Base-by-base conservation (phyloP, 2,888 invertebrate species). In the Cloeon dipterum region DNA sequence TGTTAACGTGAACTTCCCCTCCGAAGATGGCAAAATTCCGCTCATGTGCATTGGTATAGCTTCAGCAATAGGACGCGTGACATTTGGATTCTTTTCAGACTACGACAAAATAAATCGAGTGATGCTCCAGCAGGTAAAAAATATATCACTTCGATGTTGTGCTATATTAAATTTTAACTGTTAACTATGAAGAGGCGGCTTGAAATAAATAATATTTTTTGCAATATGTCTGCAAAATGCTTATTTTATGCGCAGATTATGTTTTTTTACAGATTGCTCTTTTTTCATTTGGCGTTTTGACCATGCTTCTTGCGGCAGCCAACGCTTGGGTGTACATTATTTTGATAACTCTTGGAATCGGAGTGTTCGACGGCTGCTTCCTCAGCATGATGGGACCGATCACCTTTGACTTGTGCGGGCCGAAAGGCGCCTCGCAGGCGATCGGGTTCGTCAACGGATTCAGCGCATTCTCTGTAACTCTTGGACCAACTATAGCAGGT, bases 361-460 rank as follows among this genome's bases (percentile, higher is more conserved):
- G 91, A 2, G 51, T 91, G 13, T 86, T 83, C 49, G 91, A 93
- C 52, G 91, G 91, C 34, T 86, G 86, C 45, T 89, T 91, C 53
- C 82, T 93, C 46, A 74, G 86, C 5, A 62, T 93, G 33, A 61
- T 93, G 35, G 91, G 91, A 1, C 89, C 91, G 0, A 83, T 91
- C 45, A 89, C 89, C 2, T 82, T 85, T 51, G 81, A 89, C 52
- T 64, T 91, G 40, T 85, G 86, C 45, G 91, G 89, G 1, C 51
- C 52, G 8, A 59, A 63, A 36, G 75, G 75, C 19, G 91, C 88
- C 1, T 76, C 86, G 1, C 89, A 91, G 55, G 89, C 85, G 1
- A 86, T 91, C 46, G 89, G 91, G 1, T 88, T 82, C 49, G 64
- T 91, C 46, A 59, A 91, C 34, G 88, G 88, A 2, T 58, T 89